phyloP scores from a whole-genome alignment of 2,797 vertebrate genomes.

The Gephyroberyx darwinii region DNA sequence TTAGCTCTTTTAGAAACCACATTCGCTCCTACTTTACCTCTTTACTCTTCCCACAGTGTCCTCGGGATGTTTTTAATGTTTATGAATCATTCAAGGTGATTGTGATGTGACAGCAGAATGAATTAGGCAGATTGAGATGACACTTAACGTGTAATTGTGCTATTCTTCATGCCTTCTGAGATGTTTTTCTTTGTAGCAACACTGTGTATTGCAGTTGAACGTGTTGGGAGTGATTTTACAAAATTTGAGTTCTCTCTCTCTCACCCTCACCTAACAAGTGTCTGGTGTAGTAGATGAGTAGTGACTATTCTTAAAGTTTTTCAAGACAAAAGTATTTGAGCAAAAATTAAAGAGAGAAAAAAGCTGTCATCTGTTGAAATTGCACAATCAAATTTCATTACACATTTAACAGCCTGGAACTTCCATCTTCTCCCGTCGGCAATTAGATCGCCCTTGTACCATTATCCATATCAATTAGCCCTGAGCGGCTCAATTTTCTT shows the following conservation, averaged over 20 bases:
- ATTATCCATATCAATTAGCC: conserved; percentile 63
- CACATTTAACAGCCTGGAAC: conserved; percentile 57
- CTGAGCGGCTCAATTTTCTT: conserved; percentile 52
- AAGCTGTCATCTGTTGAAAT: conserved; percentile 47
- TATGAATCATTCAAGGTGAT: background rate
- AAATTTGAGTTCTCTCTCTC: too few species aligned
- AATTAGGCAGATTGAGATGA: background rate
- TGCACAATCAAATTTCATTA: conserved; percentile 55
- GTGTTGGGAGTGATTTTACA: too few species aligned
- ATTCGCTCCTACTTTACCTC: background rate
- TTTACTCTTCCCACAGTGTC: background rate
- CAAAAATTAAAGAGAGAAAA: conserved; percentile 15
- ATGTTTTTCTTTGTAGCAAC: background rate
- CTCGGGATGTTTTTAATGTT: conserved; percentile 6
- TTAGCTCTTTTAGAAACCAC: background rate
- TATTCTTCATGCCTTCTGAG: background rate
- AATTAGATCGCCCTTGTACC: conserved; percentile 45
- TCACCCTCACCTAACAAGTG: background rate
- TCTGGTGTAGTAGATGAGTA: conserved; percentile 1
- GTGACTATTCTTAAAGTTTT: background rate
- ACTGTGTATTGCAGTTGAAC: background rate
- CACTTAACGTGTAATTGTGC: too few species aligned
- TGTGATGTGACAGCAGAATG: background rate
- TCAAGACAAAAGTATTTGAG: conserved; percentile 25
- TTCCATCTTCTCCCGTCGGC: conserved; percentile 51